These are phyloP conservation scores for Trinorchestia longiramus DNA, from an alignment of 1,140 invertebrate genomes.

Conservation along the genomic window DNA sequence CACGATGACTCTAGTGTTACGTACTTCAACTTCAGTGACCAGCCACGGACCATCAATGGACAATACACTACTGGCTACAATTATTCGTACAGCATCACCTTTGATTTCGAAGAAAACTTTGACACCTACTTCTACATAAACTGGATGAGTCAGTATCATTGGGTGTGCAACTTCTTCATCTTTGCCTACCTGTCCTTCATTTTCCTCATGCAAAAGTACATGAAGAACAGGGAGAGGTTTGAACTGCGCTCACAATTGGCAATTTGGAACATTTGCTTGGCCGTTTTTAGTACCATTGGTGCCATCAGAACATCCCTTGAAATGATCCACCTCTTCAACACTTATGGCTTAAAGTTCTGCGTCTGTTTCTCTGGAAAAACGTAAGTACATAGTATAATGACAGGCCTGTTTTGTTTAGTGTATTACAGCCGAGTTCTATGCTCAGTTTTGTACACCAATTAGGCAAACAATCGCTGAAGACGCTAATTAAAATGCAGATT, in stretches of 20 bases:
- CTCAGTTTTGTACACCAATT: neutral
- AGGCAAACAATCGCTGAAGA: neutral
- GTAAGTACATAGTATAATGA: slow-evolving; percentile 11
- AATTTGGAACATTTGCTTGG: slow-evolving; percentile 55
- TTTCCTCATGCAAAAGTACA: slow-evolving; percentile 41
- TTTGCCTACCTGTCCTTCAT: slow-evolving; percentile 52
- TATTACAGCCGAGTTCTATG: neutral
- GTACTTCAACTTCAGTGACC: slow-evolving; percentile 53
- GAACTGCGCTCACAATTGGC: slow-evolving; percentile 18
- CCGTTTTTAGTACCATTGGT: slow-evolving; percentile 43
- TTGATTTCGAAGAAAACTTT: slow-evolving; percentile 55
- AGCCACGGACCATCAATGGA: slow-evolving; percentile 19
- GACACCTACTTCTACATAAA: slow-evolving; percentile 40
- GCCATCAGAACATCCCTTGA: slow-evolving; percentile 36
- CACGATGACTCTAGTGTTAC: slow-evolving; percentile 29
- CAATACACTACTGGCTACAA: slow-evolving; percentile 56
- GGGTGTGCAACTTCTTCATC: slow-evolving; percentile 53
- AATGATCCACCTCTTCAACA: slow-evolving; percentile 53
- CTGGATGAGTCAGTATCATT: slow-evolving; percentile 52
- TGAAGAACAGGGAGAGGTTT: slow-evolving; percentile 49
- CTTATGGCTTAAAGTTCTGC: slow-evolving; percentile 47
- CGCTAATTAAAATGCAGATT: neutral
- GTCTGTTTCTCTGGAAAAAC: slow-evolving; percentile 55
- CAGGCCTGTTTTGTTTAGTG: neutral
- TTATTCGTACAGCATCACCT: slow-evolving; percentile 46